Evolutionary conservation across 2,888 invertebrate genomes (phyloP), one percentile per base, ranked within the genome.

Genomic region (Diarsia rubi): DNA sequence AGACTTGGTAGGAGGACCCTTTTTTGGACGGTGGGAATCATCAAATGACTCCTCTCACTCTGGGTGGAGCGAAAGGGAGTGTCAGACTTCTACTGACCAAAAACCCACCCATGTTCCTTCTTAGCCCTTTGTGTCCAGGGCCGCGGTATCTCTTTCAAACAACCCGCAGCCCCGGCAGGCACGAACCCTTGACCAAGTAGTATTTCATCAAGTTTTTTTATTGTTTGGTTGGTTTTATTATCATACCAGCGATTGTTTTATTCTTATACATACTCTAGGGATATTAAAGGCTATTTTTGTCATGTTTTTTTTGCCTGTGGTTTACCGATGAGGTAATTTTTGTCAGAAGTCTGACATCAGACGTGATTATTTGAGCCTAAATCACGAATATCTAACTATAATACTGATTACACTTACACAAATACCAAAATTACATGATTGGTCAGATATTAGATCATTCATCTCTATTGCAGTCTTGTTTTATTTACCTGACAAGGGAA

Each of bases 381-480:
- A 68, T 73, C 64, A 73, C 64, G 62, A 73, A 24, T 73, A 60
- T 44, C 52, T 78, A 78, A 59, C 24, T 52, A 63, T 59, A 73
- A 64, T 79, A 73, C 62, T 60, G 77, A 78, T 78, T 77, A 77
- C 60, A 71, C 65, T 78, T 78, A 76, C 45, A 76, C 62, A 67
- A 49, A 75, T 76, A 78, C 59, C 78, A 78, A 70, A 77, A 42
- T 78, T 78, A 78, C 78, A 54, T 73, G 67, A 79, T 79, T 79
- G 78, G 78, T 79, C 78, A 65, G 79, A 72, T 68, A 79, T 73
- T 59, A 73, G 16, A 68, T 79, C 78, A 68, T 79, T 73, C 73
- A 45, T 78, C 63, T 80, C 75, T 80, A 80, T 79, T 79, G 79
- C 79, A 79, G 81, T 79, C 75, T 80, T 79, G 69, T 79, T 79